A percentile compares a stretch with the other conserved stretches of the same genome.
Conservation (phyloP, 2,888 invertebrate genomes). For the Charanyca ferruginea region DNA sequence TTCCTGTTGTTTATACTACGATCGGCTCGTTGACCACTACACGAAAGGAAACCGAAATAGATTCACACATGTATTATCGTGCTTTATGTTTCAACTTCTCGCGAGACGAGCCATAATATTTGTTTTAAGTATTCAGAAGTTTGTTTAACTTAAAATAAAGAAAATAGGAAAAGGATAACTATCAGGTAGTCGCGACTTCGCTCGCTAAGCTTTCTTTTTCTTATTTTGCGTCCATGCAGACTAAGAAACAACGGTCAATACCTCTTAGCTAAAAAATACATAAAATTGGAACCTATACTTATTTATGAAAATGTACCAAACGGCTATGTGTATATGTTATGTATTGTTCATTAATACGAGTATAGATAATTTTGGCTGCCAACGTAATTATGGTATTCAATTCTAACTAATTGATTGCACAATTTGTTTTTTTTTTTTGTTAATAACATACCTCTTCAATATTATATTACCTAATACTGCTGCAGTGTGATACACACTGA, state of each 20-base stretch:
- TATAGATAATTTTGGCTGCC: background rate
- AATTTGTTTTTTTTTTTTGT: slow-evolving; percentile 32
- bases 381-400: background rate
- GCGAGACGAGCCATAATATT: slow-evolving; percentile 46
- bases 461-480: slow-evolving; percentile 11
- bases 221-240: too few species aligned
- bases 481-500: slow-evolving; percentile 13
- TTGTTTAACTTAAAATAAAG: slow-evolving; percentile 24
- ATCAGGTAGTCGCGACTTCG: too few species aligned
- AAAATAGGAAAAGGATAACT: background rate
- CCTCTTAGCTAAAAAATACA: too few species aligned
- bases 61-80: slow-evolving; percentile 62
- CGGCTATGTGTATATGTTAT: background rate
- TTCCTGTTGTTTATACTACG: slow-evolving; percentile 73
- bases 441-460: background rate
- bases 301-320: background rate
- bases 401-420: slow-evolving; percentile 12
- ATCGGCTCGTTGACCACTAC: slow-evolving; percentile 77
- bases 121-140: slow-evolving; percentile 30
- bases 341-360: background rate
- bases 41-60: slow-evolving; percentile 73
- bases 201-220: too few species aligned
- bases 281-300: too few species aligned
- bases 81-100: slow-evolving; percentile 49
- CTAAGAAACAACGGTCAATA: too few species aligned